Base-by-base conservation (phyloP, 2,797 vertebrate genomes). In the Darevskia nairensis region DNA sequence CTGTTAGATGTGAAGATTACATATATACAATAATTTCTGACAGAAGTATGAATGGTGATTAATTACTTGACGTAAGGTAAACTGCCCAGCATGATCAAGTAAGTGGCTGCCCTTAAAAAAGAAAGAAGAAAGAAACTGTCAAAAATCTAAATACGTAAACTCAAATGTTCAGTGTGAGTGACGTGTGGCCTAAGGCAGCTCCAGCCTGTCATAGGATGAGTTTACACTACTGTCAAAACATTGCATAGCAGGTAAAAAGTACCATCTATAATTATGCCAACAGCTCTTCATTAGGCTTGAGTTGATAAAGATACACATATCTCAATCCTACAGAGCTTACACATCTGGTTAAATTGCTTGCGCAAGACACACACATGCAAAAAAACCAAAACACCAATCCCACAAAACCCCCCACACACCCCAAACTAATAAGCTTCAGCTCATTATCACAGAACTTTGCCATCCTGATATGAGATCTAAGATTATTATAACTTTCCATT, bases 201-300 rank as follows among this genome's bases (percentile, higher is more conserved):
- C 61, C 35, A 8, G 19, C 59, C 32, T 76, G 32, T 85, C 41
- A 89, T 89, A 75, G 66, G 19, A 35, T 50, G 77, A 75, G 39
- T 85, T 80, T 81, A 81, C 59, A 59, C 23, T 19, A 64, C 79
- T 87, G 79, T 85, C 82, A 89, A 85, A 80, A 80, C 41, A 84
- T 25, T 80, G n/a, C 25, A 64, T 46, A 46, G 77, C 17, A 75
- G 44, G 23, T 55, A 61, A 75, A 80, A 46, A 71, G 5, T n/a
- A 6, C 39, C 23, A 85, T 80, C 23, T 29, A 35, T 85, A 89
- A 75, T 85, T 88, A 84, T 35, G 19, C 35, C 76, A 46, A 72
- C 23, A 84, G 11, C 23, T 80, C 83, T 80, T 75, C 68, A 89
- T 39, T 74, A 79, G 68, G 15, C 3, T 84, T 69, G 25, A 61